Evolutionary conservation across 2,888 invertebrate genomes (phyloP), one percentile per base, ranked within the genome.

Genomic region (Apotomis capreana): DNA sequence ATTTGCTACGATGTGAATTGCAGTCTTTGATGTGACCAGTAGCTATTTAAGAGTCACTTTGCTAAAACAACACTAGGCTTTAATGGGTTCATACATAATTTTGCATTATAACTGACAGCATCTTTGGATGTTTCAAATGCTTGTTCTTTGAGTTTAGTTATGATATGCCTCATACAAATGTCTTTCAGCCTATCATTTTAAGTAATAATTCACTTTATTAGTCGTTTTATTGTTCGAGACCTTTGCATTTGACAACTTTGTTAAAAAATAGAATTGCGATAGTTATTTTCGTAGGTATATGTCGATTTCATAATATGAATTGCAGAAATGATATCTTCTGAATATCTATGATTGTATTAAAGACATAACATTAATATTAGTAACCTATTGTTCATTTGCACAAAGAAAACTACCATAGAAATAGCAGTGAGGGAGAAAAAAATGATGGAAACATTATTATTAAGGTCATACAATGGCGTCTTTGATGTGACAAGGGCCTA

Each of bases 401-500:
- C 54, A 71, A 68, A 68, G 62, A 74, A 76, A 75, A 74, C 74
- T 69, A 64, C 72, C 70, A 60, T 59, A 74, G 68, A 77, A 75
- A 71, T 74, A 73, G 70, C 65, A 62, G 70, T 73, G 70, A 76
- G 74, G 78, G 76, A 79, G 81, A 85, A 87, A 89, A 88, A 87
- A 84, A 83, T 84, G 83, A 84, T 83, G 84, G 83, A 88, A 89
- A 89, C 86, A 87, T 87, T 79, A 83, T 83, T 86, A 86, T 84
- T 83, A 80, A 85, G 83, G 82, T 82, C 82, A 79, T 75, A 91
- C 91, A 92, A 92, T 91, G 76, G 87, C 73, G 76, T 76, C 90
- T 92, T 92, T 92, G 92, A 92, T 89, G 91, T 91, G 89, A 92
- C 92, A 89, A 83, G 86, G 83, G 84, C 83, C 84, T 87, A 90